These are phyloP conservation scores for Caenorhabditis briggsae DNA, from an alignment of 1,140 invertebrate species.

Conservation along the genomic window DNA sequence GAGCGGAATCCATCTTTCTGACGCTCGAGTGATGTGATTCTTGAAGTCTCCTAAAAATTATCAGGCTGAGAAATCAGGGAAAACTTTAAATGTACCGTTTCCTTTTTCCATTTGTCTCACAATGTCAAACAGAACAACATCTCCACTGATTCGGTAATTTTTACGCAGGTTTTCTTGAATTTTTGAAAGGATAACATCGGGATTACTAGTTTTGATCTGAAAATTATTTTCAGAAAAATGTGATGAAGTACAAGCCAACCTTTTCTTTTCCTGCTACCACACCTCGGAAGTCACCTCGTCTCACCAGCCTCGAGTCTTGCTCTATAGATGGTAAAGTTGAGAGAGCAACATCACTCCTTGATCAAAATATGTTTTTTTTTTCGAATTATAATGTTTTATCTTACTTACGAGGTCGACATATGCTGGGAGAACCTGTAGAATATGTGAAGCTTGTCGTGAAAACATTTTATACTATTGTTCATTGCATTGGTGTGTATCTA, in stretches of 20 bases:
- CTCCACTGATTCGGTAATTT: slow-evolving; percentile 21
- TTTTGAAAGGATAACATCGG: neutral
- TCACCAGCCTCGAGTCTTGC: neutral
- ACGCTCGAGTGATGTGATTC: neutral
- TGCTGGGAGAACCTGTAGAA: neutral
- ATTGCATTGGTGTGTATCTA: neutral
- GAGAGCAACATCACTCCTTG: neutral
- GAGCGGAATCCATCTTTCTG: slow-evolving; percentile 5
- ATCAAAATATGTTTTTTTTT: neutral
- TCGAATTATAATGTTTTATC: neutral
- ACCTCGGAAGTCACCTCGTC: slow-evolving; percentile 33
- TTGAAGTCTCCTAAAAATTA: neutral
- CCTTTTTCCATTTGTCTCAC: slow-evolving; percentile 2
- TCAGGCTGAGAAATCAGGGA: too few species aligned
- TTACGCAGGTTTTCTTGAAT: slow-evolving; percentile 10
- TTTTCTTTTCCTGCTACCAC: slow-evolving; percentile 9
- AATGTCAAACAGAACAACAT: neutral
- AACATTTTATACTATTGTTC: slow-evolving; percentile 11
- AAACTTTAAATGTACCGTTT: neutral
- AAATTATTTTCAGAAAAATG: neutral
- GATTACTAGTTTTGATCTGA: neutral
- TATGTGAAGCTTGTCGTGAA: neutral
- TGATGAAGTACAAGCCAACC: neutral
- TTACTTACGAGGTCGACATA: neutral
- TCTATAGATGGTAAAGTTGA: neutral